These are phyloP conservation scores for Azemiops feae DNA, from an alignment of 2,113 vertebrate genomes.

Conservation along the genomic window DNA sequence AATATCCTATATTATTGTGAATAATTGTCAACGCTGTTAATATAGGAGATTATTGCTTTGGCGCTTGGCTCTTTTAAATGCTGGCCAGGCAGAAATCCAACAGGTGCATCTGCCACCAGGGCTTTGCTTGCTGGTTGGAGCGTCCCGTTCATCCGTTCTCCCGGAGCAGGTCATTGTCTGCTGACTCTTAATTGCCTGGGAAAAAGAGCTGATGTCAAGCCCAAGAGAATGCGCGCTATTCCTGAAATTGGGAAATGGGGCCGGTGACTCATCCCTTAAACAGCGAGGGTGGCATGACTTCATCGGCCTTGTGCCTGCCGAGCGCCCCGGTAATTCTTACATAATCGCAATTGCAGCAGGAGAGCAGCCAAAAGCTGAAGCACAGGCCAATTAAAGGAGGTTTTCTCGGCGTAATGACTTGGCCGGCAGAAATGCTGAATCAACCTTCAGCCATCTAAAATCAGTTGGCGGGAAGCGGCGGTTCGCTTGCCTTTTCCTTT, in stretches of 20 bases:
- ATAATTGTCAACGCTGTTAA: no score
- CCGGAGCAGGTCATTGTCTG: background rate
- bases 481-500: background rate
- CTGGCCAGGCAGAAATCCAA: background rate
- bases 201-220: conserved; percentile 21
- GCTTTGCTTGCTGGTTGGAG: background rate
- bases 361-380: background rate
- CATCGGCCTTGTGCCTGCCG: background rate
- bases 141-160: background rate
- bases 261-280: background rate
- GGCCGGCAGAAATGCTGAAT: background rate
- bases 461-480: rapidly evolving
- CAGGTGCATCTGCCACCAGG: background rate
- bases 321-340: conserved; percentile 10
- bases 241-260: conserved; percentile 25
- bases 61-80: background rate
- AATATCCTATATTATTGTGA: no score
- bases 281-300: conserved; percentile 25
- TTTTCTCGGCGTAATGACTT: background rate
- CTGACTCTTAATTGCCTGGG: conserved; percentile 18
- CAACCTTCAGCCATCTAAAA: background rate
- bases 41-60: no score
- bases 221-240: conserved; percentile 50
- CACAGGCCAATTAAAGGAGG: background rate
- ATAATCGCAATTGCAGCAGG: conserved; percentile 30